A percentile compares a stretch with the other conserved stretches of the same genome.
Conservation (phyloP, 92 coral and sea anemone species). For the Porites lobata region DNA sequence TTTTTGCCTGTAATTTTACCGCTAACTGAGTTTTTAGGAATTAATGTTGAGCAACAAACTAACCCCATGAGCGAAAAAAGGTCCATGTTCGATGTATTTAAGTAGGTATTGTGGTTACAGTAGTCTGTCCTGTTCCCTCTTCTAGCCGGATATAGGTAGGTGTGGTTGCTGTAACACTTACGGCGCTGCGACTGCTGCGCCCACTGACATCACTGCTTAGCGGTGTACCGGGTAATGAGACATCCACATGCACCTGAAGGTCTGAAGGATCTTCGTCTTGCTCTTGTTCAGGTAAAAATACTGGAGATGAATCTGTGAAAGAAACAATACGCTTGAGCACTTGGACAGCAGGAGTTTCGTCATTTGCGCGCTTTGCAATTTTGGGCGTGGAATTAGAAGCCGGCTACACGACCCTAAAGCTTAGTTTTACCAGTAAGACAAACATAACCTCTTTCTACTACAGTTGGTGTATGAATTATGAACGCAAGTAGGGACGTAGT, state of each 20-base stretch:
- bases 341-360: background rate
- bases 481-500: no score
- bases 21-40: no score
- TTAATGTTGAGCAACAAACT: no score
- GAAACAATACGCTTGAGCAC: background rate
- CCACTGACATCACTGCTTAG: constrained; percentile 88
- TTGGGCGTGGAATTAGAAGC: background rate
- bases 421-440: no score
- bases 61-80: no score
- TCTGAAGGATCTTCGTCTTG: constrained; percentile 73
- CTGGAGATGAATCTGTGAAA: constrained; percentile 1
- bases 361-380: background rate
- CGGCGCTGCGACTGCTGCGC: constrained; percentile 69
- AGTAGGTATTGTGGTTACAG: constrained; percentile 25
- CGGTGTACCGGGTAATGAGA: constrained; percentile 97
- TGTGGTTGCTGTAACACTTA: constrained; percentile 73
- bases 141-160: constrained; percentile 89
- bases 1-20: no score
- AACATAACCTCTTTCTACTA: no score
- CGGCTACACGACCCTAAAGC: no score
- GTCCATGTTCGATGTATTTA: background rate
- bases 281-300: constrained; percentile 9
- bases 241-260: constrained; percentile 85
- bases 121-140: constrained; percentile 58
- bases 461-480: no score